Evolutionary conservation across 2,888 invertebrate species (phyloP).

Genomic region (Caenorhabditis wallacei): DNA sequence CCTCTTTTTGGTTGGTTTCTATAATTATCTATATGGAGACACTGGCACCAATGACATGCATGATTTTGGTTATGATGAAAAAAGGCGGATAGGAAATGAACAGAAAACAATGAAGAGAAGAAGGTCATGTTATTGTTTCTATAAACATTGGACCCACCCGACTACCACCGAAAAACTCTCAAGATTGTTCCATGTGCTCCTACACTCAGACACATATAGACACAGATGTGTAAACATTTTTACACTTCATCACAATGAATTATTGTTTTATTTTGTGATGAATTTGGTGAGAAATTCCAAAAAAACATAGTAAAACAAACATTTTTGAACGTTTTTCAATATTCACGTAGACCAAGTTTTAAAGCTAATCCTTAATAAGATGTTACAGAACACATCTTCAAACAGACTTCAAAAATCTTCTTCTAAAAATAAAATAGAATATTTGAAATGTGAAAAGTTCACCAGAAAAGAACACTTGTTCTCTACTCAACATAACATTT

Average conservation of each 20-base stretch:
- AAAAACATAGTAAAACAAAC: too few species aligned
- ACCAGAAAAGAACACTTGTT: too few species aligned
- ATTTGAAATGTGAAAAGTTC: too few species aligned
- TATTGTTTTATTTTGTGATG: neutral
- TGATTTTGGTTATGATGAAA: neutral
- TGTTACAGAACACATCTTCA: too few species aligned
- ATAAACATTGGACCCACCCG: slow-evolving; percentile 30
- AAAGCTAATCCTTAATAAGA: too few species aligned
- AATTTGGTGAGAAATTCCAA: neutral
- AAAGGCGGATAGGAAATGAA: neutral
- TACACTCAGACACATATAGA: slow-evolving; percentile 8
- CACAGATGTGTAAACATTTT: slow-evolving; percentile 25
- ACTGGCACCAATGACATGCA: slow-evolving; percentile 12
- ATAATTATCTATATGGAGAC: slow-evolving; percentile 38
- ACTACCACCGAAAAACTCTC: slow-evolving; percentile 9
- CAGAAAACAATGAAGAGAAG: neutral
- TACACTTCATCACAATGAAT: slow-evolving; percentile 24
- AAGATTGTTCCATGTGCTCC: slow-evolving; percentile 28
- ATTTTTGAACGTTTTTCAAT: too few species aligned
- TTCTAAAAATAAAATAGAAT: too few species aligned
- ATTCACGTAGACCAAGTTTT: too few species aligned
- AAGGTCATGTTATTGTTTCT: slow-evolving; percentile 39
- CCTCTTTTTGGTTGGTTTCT: slow-evolving; percentile 29
- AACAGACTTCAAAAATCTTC: too few species aligned
- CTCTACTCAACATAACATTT: too few species aligned